A percentile compares a stretch with the other conserved stretches of the same genome.
These are phyloP conservation scores for Austrofundulus limnaeus DNA, from an alignment of 2,113 vertebrate genomes.

Conservation along the genomic window DNA sequence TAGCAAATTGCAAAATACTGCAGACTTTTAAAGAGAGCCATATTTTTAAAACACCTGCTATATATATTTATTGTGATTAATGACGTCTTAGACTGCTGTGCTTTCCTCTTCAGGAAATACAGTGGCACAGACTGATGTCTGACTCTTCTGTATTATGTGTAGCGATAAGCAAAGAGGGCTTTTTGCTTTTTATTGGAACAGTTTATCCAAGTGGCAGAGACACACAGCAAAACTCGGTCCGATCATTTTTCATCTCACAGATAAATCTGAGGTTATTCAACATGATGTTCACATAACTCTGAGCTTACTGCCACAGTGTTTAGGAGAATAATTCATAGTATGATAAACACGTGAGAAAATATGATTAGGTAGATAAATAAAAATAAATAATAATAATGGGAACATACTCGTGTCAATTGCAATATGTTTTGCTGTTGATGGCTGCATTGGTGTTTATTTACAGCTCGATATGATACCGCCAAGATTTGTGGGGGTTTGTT, in stretches of 20 bases:
- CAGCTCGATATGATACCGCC: conserved; percentile 60
- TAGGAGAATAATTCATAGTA: conserved; percentile 65
- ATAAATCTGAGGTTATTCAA: conserved; percentile 66
- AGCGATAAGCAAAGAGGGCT: conserved; percentile 27
- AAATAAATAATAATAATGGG: neutral
- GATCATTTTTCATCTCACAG: conserved; percentile 63
- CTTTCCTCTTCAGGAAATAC: conserved; percentile 19
- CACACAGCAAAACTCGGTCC: conserved; percentile 9
- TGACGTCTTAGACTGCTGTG: conserved; percentile 37
- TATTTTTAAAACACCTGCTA: conserved; percentile 38
- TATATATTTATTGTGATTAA: conserved; percentile 51
- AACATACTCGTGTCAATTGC: conserved; percentile 23
- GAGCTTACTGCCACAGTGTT: conserved; percentile 56
- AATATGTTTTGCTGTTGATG: conserved; percentile 47
- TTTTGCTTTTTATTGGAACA: conserved; percentile 28
- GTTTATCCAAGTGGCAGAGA: conserved; percentile 49
- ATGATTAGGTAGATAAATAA: neutral
- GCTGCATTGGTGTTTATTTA: conserved; percentile 64
- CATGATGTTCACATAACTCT: conserved; percentile 71
- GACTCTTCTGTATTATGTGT: conserved; percentile 32
- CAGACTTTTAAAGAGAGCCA: conserved; percentile 34
- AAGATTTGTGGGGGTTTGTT: conserved; percentile 44
- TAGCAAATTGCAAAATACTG: too few relatives aligned
- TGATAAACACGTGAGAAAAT: neutral
- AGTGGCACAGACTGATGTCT: conserved; percentile 36